Evolutionary conservation across 2,888 invertebrate genomes (phyloP).

Genomic region (Carcina quercana): DNA sequence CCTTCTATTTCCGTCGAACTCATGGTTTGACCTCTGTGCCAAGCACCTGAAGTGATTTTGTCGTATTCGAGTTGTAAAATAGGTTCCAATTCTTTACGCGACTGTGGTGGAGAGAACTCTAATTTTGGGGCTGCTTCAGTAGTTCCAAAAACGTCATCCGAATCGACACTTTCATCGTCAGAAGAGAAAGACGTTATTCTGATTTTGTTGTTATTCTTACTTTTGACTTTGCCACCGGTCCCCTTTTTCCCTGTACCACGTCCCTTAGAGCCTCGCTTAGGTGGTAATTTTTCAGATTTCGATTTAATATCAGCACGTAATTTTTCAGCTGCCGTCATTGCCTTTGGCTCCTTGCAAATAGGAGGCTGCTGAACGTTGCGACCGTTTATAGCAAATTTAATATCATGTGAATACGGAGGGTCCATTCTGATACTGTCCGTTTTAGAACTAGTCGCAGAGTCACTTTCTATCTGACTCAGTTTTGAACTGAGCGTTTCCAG

Average conservation of each 20-base stretch:
- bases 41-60: constrained; percentile 78
- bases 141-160: constrained; percentile 84
- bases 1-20: constrained; percentile 86
- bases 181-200: constrained; percentile 85
- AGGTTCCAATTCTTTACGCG: constrained; percentile 83
- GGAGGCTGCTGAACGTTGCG: constrained; percentile 56
- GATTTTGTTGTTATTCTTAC: constrained; percentile 79
- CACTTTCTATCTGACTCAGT: constrained; percentile 84
- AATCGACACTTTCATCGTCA: constrained; percentile 84
- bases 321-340: constrained; percentile 63
- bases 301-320: constrained; percentile 68
- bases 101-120: constrained; percentile 84
- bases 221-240: constrained; percentile 73
- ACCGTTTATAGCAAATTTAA: constrained; percentile 67
- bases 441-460: constrained; percentile 83
- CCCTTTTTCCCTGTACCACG: constrained; percentile 76
- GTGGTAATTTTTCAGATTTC: constrained; percentile 76
- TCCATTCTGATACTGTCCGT: constrained; percentile 79
- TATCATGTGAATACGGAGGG: constrained; percentile 69
- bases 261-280: constrained; percentile 77
- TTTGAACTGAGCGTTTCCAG: constrained; percentile 82
- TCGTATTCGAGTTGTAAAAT: constrained; percentile 83
- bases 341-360: constrained; percentile 55
- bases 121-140: constrained; percentile 83
- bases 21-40: constrained; percentile 82